These are phyloP conservation scores for Trematomus loennbergii DNA, from an alignment of 2,113 vertebrate genomes.

Conservation along the genomic window DNA sequence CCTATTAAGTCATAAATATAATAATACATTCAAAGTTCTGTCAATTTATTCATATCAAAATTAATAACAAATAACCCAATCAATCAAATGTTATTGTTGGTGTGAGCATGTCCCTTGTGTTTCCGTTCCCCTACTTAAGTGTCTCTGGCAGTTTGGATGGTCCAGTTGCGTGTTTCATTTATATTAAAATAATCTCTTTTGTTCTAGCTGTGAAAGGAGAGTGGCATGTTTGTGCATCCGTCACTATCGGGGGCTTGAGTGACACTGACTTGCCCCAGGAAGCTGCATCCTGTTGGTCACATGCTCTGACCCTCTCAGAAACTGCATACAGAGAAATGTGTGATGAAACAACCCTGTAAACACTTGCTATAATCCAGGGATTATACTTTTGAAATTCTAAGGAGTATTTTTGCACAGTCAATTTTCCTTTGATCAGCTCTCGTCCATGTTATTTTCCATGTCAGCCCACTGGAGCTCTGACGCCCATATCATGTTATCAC, in stretches of 20 bases:
- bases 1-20: no score
- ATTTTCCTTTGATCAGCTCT: conserved; percentile 17
- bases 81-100: no score
- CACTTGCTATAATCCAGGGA: neutral
- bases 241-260: neutral
- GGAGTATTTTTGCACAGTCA: neutral
- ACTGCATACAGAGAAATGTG: neutral
- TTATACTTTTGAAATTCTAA: neutral
- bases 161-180: neutral
- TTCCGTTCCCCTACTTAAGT: no score
- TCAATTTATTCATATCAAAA: no score
- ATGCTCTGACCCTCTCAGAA: neutral
- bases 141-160: no score
- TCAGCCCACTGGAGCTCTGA: conserved; percentile 11
- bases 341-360: neutral
- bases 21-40: no score
- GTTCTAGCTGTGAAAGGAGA: neutral
- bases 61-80: no score
- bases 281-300: neutral
- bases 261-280: no score
- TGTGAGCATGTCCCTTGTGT: no score
- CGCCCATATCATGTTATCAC: conserved; percentile 47
- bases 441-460: conserved; percentile 8
- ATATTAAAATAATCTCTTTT: neutral
- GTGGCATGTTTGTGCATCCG: neutral